A percentile compares a stretch with the other conserved stretches of the same genome.
phyloP scores from a whole-genome alignment of 2,888 invertebrate genomes.

The Nomada goodeniana region DNA sequence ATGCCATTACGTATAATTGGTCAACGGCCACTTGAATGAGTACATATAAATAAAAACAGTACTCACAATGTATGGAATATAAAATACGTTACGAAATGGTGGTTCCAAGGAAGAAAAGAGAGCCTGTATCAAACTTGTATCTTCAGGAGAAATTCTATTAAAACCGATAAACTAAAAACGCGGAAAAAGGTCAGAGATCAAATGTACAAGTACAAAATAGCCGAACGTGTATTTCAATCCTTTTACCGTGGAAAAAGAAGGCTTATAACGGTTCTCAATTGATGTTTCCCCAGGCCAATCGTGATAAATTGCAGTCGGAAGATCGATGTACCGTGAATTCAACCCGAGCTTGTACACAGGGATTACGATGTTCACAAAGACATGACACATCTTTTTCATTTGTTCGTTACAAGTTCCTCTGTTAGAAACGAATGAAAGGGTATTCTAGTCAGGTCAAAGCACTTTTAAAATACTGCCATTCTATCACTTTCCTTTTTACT shows the following conservation, averaged over 20 bases:
- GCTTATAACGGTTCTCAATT: slow-evolving; percentile 16
- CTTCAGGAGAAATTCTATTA: not conserved
- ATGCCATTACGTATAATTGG: too few relatives aligned
- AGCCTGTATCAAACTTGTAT: not conserved
- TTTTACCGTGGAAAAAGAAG: slow-evolving; percentile 18
- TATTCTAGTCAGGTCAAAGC: not conserved
- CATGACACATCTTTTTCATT: slow-evolving; percentile 34
- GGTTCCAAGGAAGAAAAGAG: not conserved
- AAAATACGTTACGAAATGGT: not conserved
- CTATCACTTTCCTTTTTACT: too few relatives aligned
- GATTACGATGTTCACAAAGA: slow-evolving; percentile 48
- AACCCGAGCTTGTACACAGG: slow-evolving; percentile 42
- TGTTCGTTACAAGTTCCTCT: not conserved
- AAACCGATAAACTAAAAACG: not conserved
- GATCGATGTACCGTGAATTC: slow-evolving; percentile 44
- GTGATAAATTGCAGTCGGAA: slow-evolving; percentile 44
- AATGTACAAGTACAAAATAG: slow-evolving; percentile 1
- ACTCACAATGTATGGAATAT: not conserved
- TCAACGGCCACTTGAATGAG: too few relatives aligned
- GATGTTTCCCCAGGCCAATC: slow-evolving; percentile 39
- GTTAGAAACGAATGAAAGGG: not conserved
- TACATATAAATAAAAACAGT: not conserved
- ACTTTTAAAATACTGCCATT: not conserved
- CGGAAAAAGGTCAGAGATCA: not conserved
- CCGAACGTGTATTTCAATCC: slow-evolving; percentile 20